Evolutionary conservation across 2,113 vertebrate genomes (phyloP).

Genomic region (Scopus umbretta): DNA sequence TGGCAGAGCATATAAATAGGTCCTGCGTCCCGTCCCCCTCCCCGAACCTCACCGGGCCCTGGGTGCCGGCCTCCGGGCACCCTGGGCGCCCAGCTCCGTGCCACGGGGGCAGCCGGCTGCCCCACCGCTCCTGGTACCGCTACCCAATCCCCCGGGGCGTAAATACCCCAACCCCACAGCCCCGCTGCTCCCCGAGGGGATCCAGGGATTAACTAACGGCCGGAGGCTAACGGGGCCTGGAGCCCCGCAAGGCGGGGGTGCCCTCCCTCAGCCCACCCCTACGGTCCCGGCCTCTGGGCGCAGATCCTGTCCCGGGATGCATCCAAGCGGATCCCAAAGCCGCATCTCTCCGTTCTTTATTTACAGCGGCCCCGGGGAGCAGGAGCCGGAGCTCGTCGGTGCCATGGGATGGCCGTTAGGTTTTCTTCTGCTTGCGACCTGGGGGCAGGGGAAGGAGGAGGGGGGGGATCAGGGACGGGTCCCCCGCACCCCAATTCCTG

Average conservation of each 20-base stretch:
- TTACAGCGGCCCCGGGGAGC: neutral
- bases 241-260: neutral
- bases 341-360: neutral
- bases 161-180: neutral
- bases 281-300: rapidly evolving
- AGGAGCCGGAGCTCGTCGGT: rapidly evolving
- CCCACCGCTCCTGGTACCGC: neutral
- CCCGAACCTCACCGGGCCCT: rapidly evolving
- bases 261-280: neutral
- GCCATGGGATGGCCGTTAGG: neutral
- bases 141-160: neutral
- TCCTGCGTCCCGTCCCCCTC: neutral
- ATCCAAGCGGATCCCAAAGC: rapidly evolving
- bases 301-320: neutral
- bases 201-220: rapidly evolving
- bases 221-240: rapidly evolving
- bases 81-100: rapidly evolving
- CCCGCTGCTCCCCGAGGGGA: neutral
- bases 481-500: too few relatives aligned
- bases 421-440: slow-evolving; percentile 77
- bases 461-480: rapidly evolving
- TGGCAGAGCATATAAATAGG: neutral
- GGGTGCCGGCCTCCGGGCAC: rapidly evolving
- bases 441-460: too few relatives aligned
- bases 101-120: neutral